Evolutionary conservation across 2,797 vertebrate species (phyloP).

Genomic region (Pristis pectinata): DNA sequence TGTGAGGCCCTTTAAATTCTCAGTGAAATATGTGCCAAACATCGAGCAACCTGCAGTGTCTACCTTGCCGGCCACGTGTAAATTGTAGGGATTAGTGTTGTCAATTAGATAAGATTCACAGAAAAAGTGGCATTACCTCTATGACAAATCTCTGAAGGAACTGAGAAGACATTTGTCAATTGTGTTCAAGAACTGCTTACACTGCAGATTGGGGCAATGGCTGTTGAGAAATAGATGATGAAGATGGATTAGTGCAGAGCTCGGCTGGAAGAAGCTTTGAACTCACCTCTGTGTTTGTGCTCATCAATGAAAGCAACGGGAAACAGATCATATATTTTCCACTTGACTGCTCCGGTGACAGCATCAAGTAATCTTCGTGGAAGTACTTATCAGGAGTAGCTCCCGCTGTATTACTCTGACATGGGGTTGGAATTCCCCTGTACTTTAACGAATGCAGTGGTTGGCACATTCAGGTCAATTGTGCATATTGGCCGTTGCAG

Average conservation of each 20-base stretch:
- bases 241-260: background rate
- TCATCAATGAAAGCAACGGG: background rate
- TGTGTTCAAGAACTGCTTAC: background rate
- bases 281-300: background rate
- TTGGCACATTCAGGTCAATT: background rate
- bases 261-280: background rate
- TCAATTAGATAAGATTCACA: background rate
- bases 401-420: background rate
- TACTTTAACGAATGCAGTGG: too few species aligned
- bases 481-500: background rate
- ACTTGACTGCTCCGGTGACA: background rate
- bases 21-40: conserved; percentile 6
- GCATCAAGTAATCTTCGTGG: background rate
- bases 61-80: background rate
- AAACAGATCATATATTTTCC: background rate
- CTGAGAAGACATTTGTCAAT: background rate
- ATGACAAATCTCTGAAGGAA: background rate
- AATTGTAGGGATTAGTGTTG: background rate
- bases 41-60: background rate
- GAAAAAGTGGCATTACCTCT: background rate
- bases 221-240: background rate
- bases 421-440: background rate
- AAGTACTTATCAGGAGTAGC: background rate
- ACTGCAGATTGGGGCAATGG: background rate
- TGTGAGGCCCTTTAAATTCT: background rate